A percentile compares a stretch with the other conserved stretches of the same genome.
These are phyloP conservation scores for Flexamia atlantica DNA, from an alignment of 2,888 invertebrate genomes.

Conservation along the genomic window DNA sequence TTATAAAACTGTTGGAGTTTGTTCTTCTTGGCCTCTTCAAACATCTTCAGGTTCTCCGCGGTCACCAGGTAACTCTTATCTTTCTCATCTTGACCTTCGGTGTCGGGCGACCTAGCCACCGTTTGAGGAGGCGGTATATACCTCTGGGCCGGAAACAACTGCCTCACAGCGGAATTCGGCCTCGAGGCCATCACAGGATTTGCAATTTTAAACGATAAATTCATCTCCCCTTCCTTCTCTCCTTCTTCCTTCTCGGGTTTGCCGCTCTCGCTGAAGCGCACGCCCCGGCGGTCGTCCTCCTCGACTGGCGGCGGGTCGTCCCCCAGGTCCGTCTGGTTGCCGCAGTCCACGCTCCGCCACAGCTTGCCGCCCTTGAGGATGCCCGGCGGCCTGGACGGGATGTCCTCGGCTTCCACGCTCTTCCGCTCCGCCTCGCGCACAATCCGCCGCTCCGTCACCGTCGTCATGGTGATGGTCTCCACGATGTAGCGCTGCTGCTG, in stretches of 20 bases:
- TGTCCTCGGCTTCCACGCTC: conserved; percentile 27
- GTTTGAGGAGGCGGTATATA: conserved; percentile 78
- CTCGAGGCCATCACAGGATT: conserved; percentile 78
- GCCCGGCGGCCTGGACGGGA: conserved; percentile 75
- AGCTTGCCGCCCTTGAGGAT: conserved; percentile 88
- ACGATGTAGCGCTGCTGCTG: conserved; percentile 78
- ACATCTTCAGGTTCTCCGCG: conserved; percentile 85
- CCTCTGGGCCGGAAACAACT: conserved; percentile 85
- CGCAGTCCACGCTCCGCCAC: conserved; percentile 80
- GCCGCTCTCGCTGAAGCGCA: conserved; percentile 68
- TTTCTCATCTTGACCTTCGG: conserved; percentile 66
- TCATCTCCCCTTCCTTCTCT: conserved; percentile 74
- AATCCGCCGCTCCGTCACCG: conserved; percentile 81
- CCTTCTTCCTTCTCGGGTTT: conserved; percentile 64
- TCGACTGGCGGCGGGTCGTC: conserved; percentile 60
- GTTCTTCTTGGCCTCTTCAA: conserved; percentile 81
- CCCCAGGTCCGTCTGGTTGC: conserved; percentile 64
- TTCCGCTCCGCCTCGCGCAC: conserved; percentile 74
- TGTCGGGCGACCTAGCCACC: conserved; percentile 71
- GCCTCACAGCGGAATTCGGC: conserved; percentile 90
- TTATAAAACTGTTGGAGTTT: conserved; percentile 70
- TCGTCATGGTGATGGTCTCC: conserved; percentile 84
- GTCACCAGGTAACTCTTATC: conserved; percentile 79
- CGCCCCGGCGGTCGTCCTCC: conserved; percentile 69
- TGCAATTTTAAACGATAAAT: conserved; percentile 78